Conservation (phyloP, 2,888 invertebrate species). For the Tryphoninae sp. region DNA sequence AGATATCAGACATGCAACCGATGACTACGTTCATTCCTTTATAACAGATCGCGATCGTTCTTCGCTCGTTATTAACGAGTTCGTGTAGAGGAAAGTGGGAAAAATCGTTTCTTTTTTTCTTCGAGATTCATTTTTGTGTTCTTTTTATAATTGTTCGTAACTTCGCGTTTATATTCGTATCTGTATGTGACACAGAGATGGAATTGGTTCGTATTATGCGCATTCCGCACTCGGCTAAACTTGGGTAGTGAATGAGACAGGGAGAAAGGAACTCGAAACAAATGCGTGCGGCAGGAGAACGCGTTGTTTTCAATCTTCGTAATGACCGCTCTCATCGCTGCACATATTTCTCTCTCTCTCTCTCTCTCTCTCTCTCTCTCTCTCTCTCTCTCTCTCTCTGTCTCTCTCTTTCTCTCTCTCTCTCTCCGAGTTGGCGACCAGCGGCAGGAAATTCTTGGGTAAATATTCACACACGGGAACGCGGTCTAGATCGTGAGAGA, state of each 20-base stretch:
- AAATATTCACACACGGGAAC: constrained; percentile 34
- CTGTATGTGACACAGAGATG: constrained; percentile 17
- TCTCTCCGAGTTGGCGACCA: constrained; percentile 52
- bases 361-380: constrained; percentile 54
- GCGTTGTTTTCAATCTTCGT: constrained; percentile 76
- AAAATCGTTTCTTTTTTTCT: constrained; percentile 39
- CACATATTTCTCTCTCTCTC: constrained; percentile 48
- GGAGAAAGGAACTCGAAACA: constrained; percentile 36
- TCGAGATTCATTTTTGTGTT: constrained; percentile 1
- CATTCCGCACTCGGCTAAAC: constrained; percentile 25
- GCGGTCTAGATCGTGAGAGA: constrained; percentile 14
- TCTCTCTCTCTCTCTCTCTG: constrained; percentile 56
- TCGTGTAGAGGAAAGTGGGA: constrained; percentile 64
- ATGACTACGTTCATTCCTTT: constrained; percentile 16
- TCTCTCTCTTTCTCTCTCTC: constrained; percentile 33
- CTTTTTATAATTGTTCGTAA: constrained; percentile 9
- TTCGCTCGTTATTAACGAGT: constrained; percentile 61
- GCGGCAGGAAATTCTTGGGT: constrained; percentile 35
- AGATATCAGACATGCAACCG: constrained; percentile 2
- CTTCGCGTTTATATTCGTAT: not conserved
- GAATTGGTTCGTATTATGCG: constrained; percentile 20
- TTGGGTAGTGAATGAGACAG: constrained; percentile 29
- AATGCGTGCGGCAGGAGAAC: constrained; percentile 45
- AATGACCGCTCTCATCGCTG: constrained; percentile 73
- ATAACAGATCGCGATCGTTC: not conserved